Conservation (phyloP, 1,140 invertebrate genomes). For the Brachionus manjavacas region DNA sequence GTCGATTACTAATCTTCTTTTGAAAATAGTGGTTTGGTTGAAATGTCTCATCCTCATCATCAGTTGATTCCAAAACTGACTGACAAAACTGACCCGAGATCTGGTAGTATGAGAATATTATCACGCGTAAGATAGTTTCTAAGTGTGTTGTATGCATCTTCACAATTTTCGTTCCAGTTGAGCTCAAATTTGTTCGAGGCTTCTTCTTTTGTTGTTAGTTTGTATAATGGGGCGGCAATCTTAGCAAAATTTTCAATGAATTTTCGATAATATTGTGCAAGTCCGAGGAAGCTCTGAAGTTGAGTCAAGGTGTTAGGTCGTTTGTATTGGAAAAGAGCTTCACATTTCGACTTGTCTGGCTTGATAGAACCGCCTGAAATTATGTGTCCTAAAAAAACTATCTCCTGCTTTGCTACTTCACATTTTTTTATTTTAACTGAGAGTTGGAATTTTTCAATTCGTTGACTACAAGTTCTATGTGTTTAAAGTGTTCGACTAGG, state of each 20-base stretch:
- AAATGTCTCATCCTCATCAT: too few relatives aligned
- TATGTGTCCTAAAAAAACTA: neutral
- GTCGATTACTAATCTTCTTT: too few relatives aligned
- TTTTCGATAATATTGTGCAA: conserved; percentile 45
- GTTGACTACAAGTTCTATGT: neutral
- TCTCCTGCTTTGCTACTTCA: neutral
- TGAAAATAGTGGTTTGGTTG: too few relatives aligned
- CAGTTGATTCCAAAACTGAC: neutral
- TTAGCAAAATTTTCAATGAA: conserved; percentile 57
- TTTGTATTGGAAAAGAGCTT: neutral
- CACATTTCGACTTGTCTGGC: neutral
- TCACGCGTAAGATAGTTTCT: too few relatives aligned
- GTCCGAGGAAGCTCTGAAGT: conserved; percentile 47
- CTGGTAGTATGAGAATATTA: conserved; percentile 44
- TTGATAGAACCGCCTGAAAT: neutral
- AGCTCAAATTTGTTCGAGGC: conserved; percentile 38
- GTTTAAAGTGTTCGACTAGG: conserved; percentile 9
- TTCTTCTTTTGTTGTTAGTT: conserved; percentile 48
- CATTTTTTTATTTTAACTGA: neutral
- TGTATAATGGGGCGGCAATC: conserved; percentile 50
- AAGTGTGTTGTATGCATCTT: conserved; percentile 50
- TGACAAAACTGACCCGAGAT: conserved; percentile 50
- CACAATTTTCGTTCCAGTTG: conserved; percentile 48
- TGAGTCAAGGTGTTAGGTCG: neutral
- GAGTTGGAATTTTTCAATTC: neutral